Percentiles rank a stretch among this genome's conserved stretches.
Conservation (phyloP, 2,113 vertebrate species). For the Spheniscus mendiculus region DNA sequence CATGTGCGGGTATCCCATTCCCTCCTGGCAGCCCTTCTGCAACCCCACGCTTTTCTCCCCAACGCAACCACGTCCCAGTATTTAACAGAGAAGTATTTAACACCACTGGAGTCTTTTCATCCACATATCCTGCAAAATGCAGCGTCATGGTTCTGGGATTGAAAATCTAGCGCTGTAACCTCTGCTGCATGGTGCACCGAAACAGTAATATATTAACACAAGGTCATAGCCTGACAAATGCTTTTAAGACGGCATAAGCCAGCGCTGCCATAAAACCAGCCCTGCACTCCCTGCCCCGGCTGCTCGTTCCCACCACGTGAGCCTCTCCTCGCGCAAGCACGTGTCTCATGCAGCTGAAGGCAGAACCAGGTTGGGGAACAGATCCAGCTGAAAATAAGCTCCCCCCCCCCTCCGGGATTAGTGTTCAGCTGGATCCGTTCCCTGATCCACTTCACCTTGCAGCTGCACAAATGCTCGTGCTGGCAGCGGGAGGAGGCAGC, state of each 20-base stretch:
- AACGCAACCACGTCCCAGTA: accelerated
- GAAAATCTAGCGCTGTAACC: not conserved
- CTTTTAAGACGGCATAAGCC: not conserved
- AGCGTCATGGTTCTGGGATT: not conserved
- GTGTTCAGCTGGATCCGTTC: conserved; percentile 32
- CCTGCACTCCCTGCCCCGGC: not conserved
- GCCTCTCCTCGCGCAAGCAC: not conserved
- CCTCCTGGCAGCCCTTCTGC: not conserved
- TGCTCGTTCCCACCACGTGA: not conserved
- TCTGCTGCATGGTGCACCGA: not conserved
- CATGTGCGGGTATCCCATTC: accelerated
- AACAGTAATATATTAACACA: not conserved
- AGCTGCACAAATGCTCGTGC: conserved; percentile 47
- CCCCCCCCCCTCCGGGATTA: not conserved
- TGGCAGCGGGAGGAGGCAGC: conserved; percentile 28
- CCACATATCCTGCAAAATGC: not conserved
- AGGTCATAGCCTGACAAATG: not conserved
- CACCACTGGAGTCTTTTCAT: not conserved
- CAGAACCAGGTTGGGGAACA: not conserved
- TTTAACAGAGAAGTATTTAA: not conserved
- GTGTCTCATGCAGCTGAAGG: not conserved
- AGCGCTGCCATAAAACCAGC: not conserved
- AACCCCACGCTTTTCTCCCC: accelerated
- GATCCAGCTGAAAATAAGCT: conserved; percentile 30
- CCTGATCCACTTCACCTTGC: conserved; percentile 65